Evolutionary conservation across 1,140 invertebrate species (phyloP).

Genomic region (Phthorimaea operculella): DNA sequence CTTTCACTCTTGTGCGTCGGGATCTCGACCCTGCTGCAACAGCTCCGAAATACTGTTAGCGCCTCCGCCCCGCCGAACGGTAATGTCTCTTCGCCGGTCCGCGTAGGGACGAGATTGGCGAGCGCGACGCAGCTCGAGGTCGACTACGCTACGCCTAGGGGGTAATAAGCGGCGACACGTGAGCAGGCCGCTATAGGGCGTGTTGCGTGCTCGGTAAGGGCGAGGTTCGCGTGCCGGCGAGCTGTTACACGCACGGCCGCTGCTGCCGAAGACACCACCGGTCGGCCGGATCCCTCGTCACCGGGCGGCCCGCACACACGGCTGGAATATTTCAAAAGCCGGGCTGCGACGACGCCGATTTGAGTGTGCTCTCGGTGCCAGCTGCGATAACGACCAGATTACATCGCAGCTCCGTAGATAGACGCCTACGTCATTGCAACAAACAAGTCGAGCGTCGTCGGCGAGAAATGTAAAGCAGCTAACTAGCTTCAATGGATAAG

Average conservation of each 20-base stretch:
- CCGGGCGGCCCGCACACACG: conserved; percentile 42
- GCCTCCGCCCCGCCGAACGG: conserved; percentile 19
- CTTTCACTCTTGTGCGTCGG: conserved; percentile 60
- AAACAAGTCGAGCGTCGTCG: conserved; percentile 20
- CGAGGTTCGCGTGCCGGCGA: conserved; percentile 26
- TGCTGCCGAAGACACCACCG: conserved; percentile 60
- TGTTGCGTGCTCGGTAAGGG: conserved; percentile 25
- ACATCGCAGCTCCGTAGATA: conserved; percentile 18
- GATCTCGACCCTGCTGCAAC: conserved; percentile 42
- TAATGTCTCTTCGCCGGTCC: conserved; percentile 20
- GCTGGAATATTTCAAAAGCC: conserved; percentile 26
- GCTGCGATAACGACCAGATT: conserved; percentile 5
- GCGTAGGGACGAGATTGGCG: conserved; percentile 35
- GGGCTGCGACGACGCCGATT: neutral
- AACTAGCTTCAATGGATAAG: conserved; percentile 23
- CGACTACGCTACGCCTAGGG: conserved; percentile 51
- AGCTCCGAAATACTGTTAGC: conserved; percentile 39
- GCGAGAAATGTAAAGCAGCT: conserved; percentile 32
- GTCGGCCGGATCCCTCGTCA: conserved; percentile 55
- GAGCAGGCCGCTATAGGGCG: conserved; percentile 30
- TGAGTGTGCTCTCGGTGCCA: neutral
- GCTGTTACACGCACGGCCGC: conserved; percentile 38
- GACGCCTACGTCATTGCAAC: conserved; percentile 30
- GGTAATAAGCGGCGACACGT: conserved; percentile 41
- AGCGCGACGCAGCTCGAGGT: conserved; percentile 41